phyloP scores from a whole-genome alignment of 2,888 invertebrate genomes.

The Oscheius sp. region DNA sequence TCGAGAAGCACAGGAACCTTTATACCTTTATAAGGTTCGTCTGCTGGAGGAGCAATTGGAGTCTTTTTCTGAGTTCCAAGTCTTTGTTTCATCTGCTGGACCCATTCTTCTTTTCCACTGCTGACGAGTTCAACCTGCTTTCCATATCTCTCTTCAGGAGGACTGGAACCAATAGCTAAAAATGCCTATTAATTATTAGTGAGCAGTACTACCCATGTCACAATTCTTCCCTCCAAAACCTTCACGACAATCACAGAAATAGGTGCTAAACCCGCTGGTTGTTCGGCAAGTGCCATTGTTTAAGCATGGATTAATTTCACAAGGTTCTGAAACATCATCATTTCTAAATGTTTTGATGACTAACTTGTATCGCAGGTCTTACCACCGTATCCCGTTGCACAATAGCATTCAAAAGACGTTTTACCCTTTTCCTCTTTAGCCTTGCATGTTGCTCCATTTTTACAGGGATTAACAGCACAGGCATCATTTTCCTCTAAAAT shows the following conservation, averaged over 20 bases:
- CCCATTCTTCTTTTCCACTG: slow-evolving; percentile 70
- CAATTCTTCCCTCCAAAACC: slow-evolving; percentile 69
- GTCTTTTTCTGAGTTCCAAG: slow-evolving; percentile 33
- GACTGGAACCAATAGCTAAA: slow-evolving; percentile 55
- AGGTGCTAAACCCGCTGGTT: slow-evolving; percentile 61
- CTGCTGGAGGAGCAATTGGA: slow-evolving; percentile 41
- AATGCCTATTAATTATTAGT: neutral
- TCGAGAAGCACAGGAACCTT: neutral
- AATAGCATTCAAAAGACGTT: slow-evolving; percentile 67
- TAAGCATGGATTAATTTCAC: slow-evolving; percentile 65
- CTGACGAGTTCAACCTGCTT: slow-evolving; percentile 68
- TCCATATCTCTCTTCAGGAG: slow-evolving; percentile 59
- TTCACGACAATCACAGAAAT: slow-evolving; percentile 67
- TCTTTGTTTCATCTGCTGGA: slow-evolving; percentile 64
- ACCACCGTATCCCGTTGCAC: slow-evolving; percentile 67
- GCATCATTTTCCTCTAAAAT: slow-evolving; percentile 62
- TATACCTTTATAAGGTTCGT: slow-evolving; percentile 58
- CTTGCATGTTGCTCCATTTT: slow-evolving; percentile 70
- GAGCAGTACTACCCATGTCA: slow-evolving; percentile 56
- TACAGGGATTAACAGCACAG: slow-evolving; percentile 64
- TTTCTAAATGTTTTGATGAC: slow-evolving; percentile 1
- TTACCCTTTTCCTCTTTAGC: slow-evolving; percentile 50
- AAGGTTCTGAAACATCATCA: slow-evolving; percentile 42
- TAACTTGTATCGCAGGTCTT: slow-evolving; percentile 66
- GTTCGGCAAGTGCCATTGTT: slow-evolving; percentile 72